Evolutionary conservation across 2,888 invertebrate genomes (phyloP).

Genomic region (Aphidius colemani): DNA sequence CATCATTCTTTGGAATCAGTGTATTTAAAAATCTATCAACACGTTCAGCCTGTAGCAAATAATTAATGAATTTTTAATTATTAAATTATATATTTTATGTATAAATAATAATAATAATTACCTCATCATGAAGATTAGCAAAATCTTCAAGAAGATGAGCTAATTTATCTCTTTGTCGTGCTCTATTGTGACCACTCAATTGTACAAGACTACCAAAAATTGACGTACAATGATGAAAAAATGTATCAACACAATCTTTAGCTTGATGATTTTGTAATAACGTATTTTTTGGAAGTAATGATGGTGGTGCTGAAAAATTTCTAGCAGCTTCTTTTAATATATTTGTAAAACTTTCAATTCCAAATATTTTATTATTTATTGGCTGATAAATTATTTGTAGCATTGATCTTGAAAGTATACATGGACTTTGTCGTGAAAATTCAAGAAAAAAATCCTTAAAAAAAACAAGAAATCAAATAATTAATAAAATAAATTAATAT

Average conservation of each 20-base stretch:
- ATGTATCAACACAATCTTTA: conserved; percentile 86
- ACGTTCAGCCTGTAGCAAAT: conserved; percentile 71
- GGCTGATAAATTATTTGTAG: conserved; percentile 79
- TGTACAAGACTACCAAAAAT: conserved; percentile 86
- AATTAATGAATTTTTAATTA: no score
- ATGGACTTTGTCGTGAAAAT: conserved; percentile 86
- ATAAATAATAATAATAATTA: no score
- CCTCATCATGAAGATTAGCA: conserved; percentile 85
- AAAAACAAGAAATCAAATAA: conserved; percentile 59
- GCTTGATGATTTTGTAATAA: conserved; percentile 73
- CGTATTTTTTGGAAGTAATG: conserved; percentile 76
- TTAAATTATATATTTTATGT: no score
- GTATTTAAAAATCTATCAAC: conserved; percentile 83
- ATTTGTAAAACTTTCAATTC: conserved; percentile 72
- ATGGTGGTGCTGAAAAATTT: conserved; percentile 88
- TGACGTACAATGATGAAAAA: conserved; percentile 83
- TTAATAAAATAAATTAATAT: conserved; percentile 1
- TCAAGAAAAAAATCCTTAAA: conserved; percentile 83
- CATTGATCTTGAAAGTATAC: conserved; percentile 89
- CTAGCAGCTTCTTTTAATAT: conserved; percentile 84
- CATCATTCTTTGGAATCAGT: conserved; percentile 70
- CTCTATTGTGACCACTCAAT: conserved; percentile 92
- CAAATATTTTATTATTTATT: conserved; percentile 63
- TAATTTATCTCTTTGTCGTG: conserved; percentile 92
- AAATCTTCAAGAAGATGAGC: conserved; percentile 90